Percentiles rank a stretch among this genome's conserved stretches.
Conservation (phyloP, 2,113 vertebrate genomes). For the Zosterops borbonicus region DNA sequence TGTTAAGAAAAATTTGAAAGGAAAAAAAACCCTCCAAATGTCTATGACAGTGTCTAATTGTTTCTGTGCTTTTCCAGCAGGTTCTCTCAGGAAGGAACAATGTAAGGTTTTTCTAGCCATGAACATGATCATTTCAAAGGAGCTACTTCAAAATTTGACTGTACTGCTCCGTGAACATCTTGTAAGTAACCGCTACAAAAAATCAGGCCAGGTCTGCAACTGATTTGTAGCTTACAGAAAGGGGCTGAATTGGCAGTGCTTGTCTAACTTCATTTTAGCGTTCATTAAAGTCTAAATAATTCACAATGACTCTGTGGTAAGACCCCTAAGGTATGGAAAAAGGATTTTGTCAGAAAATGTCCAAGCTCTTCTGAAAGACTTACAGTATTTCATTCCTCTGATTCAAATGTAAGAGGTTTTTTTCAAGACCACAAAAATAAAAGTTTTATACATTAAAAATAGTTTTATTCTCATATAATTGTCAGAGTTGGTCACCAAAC, state of each 20-base stretch:
- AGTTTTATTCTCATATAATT: not conserved
- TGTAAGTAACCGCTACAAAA: not conserved
- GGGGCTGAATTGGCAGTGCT: not conserved
- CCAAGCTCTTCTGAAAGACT: not conserved
- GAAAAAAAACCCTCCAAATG: not conserved
- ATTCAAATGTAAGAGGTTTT: not conserved
- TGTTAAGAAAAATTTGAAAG: not conserved
- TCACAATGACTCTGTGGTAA: not conserved
- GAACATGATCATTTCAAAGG: not conserved
- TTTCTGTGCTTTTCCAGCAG: not conserved
- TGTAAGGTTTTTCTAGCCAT: not conserved
- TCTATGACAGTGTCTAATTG: not conserved
- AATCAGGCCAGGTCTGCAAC: not conserved
- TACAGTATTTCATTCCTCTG: not conserved
- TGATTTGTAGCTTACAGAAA: not conserved
- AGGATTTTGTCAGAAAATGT: not conserved
- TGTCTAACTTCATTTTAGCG: not conserved
- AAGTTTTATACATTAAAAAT: not conserved
- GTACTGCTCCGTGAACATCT: not conserved
- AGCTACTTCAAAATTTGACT: not conserved
- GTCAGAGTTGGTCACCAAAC: not conserved
- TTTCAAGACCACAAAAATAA: not conserved
- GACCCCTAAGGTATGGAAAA: not conserved
- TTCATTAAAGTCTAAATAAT: slow-evolving; percentile 3
- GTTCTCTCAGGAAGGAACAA: not conserved